Conservation (phyloP, 1,140 invertebrate species). For the Drosophila sucinea region DNA sequence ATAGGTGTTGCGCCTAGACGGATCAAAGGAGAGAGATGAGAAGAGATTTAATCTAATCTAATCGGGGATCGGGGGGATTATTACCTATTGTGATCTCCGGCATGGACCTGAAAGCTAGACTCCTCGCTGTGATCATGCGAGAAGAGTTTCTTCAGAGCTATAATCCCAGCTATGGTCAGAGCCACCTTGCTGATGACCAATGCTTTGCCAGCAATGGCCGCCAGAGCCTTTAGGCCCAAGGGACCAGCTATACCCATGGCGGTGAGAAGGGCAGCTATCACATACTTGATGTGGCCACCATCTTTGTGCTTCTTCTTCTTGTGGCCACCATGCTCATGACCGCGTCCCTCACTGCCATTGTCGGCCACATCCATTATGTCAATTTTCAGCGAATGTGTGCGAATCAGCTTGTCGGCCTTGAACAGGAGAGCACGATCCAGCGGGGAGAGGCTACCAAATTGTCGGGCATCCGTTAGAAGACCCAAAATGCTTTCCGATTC, state of each 20-base stretch:
- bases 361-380: slow-evolving; percentile 40
- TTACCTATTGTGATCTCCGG: slow-evolving; percentile 86
- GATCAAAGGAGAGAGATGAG: slow-evolving; percentile 49
- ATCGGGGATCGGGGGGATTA: neutral
- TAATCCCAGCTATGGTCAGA: slow-evolving; percentile 87
- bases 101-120: slow-evolving; percentile 87
- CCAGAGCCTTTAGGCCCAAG: slow-evolving; percentile 86
- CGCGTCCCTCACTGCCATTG: slow-evolving; percentile 41
- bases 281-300: slow-evolving; percentile 83
- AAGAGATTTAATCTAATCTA: too few species aligned
- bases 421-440: slow-evolving; percentile 73
- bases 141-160: slow-evolving; percentile 88
- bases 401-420: slow-evolving; percentile 74
- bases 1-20: slow-evolving; percentile 85
- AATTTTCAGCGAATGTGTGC: slow-evolving; percentile 77
- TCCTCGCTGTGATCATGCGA: slow-evolving; percentile 86
- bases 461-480: slow-evolving; percentile 66
- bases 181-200: slow-evolving; percentile 88
- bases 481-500: slow-evolving; percentile 79
- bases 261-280: slow-evolving; percentile 86
- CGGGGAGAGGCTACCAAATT: slow-evolving; percentile 60
- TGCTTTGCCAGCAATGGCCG: slow-evolving; percentile 87
- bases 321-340: slow-evolving; percentile 41
- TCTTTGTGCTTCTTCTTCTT: slow-evolving; percentile 70
- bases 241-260: slow-evolving; percentile 87